These are phyloP conservation scores for Pogonophryne albipinna DNA, from an alignment of 2,797 vertebrate genomes.

Conservation along the genomic window DNA sequence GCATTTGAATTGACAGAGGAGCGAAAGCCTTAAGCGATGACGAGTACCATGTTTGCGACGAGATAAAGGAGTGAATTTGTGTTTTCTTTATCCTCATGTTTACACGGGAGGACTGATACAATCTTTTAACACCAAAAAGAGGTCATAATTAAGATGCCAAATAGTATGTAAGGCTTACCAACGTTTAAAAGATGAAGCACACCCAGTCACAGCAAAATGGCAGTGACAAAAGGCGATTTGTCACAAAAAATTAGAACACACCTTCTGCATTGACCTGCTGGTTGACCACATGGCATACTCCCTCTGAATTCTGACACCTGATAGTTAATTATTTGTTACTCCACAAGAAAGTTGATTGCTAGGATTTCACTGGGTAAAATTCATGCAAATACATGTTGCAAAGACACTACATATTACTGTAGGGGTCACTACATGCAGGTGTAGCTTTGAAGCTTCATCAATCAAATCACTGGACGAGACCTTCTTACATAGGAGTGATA, in stretches of 20 bases:
- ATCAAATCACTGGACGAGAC: not conserved
- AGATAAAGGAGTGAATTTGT: conserved; percentile 23
- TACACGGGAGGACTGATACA: conserved; percentile 13
- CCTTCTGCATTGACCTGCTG: conserved; percentile 1
- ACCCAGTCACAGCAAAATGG: not conserved
- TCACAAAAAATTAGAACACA: not conserved
- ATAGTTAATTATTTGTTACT: not conserved
- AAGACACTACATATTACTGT: not conserved
- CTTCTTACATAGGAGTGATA: not conserved
- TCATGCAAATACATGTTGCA: not conserved
- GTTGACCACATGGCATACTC: conserved; percentile 25
- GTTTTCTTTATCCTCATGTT: conserved; percentile 35
- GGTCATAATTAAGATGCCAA: conserved; percentile 37
- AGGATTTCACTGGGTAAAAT: not conserved
- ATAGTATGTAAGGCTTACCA: conserved; percentile 35
- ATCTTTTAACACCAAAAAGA: conserved; percentile 13
- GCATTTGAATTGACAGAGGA: conserved; percentile 44
- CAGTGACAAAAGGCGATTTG: not conserved
- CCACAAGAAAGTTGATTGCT: not conserved
- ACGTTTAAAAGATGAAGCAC: conserved; percentile 9
- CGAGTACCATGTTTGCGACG: conserved; percentile 31
- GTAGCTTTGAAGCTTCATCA: not conserved
- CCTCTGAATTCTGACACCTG: conserved; percentile 14
- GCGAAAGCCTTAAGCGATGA: conserved; percentile 36
- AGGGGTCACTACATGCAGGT: not conserved